Base-by-base conservation (phyloP, 2,113 vertebrate species). In the Pseudopodoces humilis region DNA sequence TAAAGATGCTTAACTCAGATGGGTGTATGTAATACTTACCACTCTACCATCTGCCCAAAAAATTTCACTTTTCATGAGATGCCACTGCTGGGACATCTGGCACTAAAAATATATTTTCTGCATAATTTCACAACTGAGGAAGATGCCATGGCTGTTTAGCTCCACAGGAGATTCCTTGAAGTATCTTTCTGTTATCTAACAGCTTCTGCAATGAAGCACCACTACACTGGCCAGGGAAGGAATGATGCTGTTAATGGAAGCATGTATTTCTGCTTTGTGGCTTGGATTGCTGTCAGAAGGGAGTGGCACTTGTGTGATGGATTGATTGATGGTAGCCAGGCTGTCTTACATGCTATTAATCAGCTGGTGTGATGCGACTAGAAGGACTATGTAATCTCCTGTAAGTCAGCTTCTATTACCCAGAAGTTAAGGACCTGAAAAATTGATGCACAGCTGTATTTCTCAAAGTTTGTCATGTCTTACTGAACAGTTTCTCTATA, bases 101-200 rank as follows among this genome's bases (percentile, higher is more conserved):
- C 92, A 86, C 83, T 76, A 90, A 95, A 95, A 97, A 91, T 88
- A 92, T 91, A 77, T 95, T 96, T 95, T 95, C 74, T 92, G 91
- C 80, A 89, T 92, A 88, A 85, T 84, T 90, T 93, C 72, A 79
- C 82, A 86, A 59, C 65, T 78, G 83, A 88, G 68, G 53, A 92
- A 72, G 53, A 82, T 91, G 65, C 49, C 30, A 62, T 0, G 33
- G 46, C 81, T 95, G 53, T 90, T 94, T 65, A 70, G 43, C 55
- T 92, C 58, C 43, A 58, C 70, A 46, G 67, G 86, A 93, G 67
- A 72, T 83, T 79, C 46, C 64, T 91, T 87, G 68, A 95, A 91
- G 53, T 53, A 75, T 94, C 49, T 37, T 69, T 80, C 74, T 91
- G 46, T 76, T 92, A 62, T 19, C 80, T 72, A 79, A 52, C 67